Evolutionary conservation across 2,888 invertebrate species (phyloP), one percentile per base, ranked within the genome.

Genomic region (Acheta domesticus): DNA sequence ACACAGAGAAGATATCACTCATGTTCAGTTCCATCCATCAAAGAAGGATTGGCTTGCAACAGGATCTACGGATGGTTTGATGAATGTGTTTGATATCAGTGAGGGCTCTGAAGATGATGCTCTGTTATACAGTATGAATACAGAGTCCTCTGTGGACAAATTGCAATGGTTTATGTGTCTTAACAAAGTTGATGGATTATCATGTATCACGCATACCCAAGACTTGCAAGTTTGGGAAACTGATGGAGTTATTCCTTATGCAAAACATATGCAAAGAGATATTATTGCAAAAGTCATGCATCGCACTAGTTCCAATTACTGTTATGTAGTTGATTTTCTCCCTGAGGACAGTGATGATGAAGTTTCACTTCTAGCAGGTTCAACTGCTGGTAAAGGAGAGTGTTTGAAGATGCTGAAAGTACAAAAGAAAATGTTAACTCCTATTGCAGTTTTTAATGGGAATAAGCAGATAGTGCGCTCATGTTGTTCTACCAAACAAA

Each of bases 1-100:
- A 11, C 96, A 96, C 85, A 91, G 91, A 80, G 94, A 95, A 86
- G 95, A 96, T 85, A 90, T 96, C 20, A 93, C 94, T 12, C 91
- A 92, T 87, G 89, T 94, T 0, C 89, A 89, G 85, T 96, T 96
- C 86, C 93, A 95, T 89, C 89, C 91, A 79, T 86, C 85, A 12
- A 91, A 93, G 84, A 87, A 89, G 3, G 91, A 94, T 85, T 86
- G 89, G 12, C 84, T 97, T 79, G 91, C 92, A 19, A 91, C 95
- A 0, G 94, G 95, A 0, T 93, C 95, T 2, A 90, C 91, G 0
- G 97, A 97, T 86, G 96, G 96, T 0, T 88, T 97, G 20, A 90
- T 97, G 1, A 97, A 97, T 87, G 85, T 95, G 3, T 97, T 92
- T 86, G 93, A 97, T 86, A 88, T 97, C 36, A 89, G 90, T 77